A percentile compares a stretch with the other conserved stretches of the same genome.
phyloP scores from a whole-genome alignment of 2,797 vertebrate genomes.

The Mus minutoides region DNA sequence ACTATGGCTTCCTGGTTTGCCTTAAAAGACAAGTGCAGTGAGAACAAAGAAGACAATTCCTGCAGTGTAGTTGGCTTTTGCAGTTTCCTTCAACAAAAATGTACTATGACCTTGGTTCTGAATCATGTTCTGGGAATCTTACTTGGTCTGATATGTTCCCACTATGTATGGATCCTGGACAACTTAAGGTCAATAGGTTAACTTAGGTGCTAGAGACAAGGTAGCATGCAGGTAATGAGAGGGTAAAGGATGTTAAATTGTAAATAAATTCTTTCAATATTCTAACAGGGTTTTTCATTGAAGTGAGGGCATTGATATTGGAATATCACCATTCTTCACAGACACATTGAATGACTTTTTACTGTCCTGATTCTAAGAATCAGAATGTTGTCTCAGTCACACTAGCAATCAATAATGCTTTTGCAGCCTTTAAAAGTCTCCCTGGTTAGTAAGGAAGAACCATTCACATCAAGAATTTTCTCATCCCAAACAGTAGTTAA shows the following conservation, averaged over 20 bases:
- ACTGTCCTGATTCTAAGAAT: not conserved
- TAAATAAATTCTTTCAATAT: not conserved
- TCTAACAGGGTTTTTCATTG: not conserved
- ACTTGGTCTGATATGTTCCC: not conserved
- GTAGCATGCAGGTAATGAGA: not conserved
- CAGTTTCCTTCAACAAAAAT: not conserved
- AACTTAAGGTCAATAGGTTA: not conserved
- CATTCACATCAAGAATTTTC: not conserved
- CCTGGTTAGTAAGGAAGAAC: not conserved
- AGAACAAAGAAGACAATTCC: not conserved
- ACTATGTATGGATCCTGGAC: not conserved
- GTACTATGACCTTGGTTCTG: not conserved
- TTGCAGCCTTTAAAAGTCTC: conserved; percentile 43
- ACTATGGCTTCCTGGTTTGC: not conserved
- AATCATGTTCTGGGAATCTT: not conserved
- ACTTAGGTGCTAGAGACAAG: not conserved
- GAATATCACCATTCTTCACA: not conserved
- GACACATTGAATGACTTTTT: not conserved
- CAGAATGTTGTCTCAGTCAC: conserved; percentile 9
- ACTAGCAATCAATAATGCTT: conserved; percentile 27
- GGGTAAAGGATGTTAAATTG: not conserved
- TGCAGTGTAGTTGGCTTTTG: not conserved
- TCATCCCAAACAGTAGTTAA: not conserved
- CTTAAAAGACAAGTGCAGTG: not conserved
- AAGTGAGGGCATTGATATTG: not conserved